These are phyloP conservation scores for Archaeoteleia sp. DNA, from an alignment of 2,888 invertebrate genomes.

Conservation along the genomic window DNA sequence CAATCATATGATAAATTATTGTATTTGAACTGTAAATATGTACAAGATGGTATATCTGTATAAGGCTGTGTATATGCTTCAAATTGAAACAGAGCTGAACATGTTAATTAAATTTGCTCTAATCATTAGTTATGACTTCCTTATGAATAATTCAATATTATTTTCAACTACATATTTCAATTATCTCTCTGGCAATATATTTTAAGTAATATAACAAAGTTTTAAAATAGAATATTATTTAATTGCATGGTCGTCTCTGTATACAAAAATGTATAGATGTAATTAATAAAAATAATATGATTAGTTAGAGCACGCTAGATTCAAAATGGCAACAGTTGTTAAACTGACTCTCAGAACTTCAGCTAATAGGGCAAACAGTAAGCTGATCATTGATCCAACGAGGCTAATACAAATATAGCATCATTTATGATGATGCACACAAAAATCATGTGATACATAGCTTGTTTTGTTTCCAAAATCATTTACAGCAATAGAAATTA, in stretches of 20 bases:
- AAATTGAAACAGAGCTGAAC: neutral
- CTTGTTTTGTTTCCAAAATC: neutral
- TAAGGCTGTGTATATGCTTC: neutral
- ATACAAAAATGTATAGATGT: constrained; percentile 19
- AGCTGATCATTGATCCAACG: constrained; percentile 4
- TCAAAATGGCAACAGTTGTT: constrained; percentile 5
- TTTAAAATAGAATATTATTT: neutral
- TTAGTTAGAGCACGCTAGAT: constrained; percentile 7
- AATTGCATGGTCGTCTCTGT: constrained; percentile 14
- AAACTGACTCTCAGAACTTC: constrained; percentile 1
- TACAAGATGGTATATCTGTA: neutral
- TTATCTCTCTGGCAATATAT: too few relatives aligned
- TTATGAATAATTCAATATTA: neutral
- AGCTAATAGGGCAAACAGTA: constrained; percentile 6
- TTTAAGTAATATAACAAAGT: too few relatives aligned
- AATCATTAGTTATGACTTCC: neutral
- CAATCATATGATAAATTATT: constrained; percentile 21
- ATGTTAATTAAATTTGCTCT: too few relatives aligned
- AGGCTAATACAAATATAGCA: constrained; percentile 3
- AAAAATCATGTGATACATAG: neutral
- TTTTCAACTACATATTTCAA: too few relatives aligned
- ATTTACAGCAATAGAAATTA: too few relatives aligned
- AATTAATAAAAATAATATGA: constrained; percentile 8
- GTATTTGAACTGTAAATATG: constrained; percentile 17
- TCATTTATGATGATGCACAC: constrained; percentile 1